phyloP scores from a whole-genome alignment of 2,888 invertebrate genomes.

The Hermodice carunculata region DNA sequence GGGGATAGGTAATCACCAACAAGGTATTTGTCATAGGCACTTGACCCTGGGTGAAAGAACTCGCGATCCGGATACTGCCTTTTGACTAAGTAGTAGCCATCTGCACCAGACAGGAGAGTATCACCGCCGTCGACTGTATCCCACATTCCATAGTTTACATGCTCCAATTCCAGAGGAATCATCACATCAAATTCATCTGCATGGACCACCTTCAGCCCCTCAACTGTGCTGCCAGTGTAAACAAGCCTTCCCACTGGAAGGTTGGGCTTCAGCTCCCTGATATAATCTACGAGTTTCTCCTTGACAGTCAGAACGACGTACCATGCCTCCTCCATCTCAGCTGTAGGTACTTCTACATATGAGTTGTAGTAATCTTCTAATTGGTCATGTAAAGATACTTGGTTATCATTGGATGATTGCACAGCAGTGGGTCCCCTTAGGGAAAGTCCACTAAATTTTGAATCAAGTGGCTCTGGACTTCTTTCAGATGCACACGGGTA shows the following conservation, averaged over 20 bases:
- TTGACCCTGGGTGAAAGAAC: background rate
- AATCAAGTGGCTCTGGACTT: no score
- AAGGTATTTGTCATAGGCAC: slow-evolving; percentile 22
- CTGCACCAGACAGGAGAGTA: slow-evolving; percentile 2
- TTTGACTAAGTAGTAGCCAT: slow-evolving; percentile 16
- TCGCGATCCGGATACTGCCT: background rate
- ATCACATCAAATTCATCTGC: slow-evolving; percentile 25
- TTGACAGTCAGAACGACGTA: slow-evolving; percentile 18
- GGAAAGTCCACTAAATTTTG: no score
- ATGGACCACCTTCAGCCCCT: slow-evolving; percentile 24
- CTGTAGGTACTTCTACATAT: slow-evolving; percentile 17
- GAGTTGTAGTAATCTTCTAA: slow-evolving; percentile 17
- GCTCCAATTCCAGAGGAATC: slow-evolving; percentile 12
- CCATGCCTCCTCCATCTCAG: background rate
- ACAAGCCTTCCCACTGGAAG: background rate
- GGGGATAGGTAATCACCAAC: slow-evolving; percentile 20
- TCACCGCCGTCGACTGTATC: slow-evolving; percentile 9
- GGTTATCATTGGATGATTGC: no score
- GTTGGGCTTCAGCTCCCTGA: slow-evolving; percentile 4
- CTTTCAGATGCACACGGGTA: no score
- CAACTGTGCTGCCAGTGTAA: slow-evolving; percentile 17
- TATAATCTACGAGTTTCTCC: background rate
- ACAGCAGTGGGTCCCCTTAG: no score
- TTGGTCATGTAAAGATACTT: slow-evolving; percentile 12
- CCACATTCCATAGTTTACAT: slow-evolving; percentile 2